phyloP scores from a whole-genome alignment of 2,797 vertebrate genomes.

The Hemibagrus guttatus region DNA sequence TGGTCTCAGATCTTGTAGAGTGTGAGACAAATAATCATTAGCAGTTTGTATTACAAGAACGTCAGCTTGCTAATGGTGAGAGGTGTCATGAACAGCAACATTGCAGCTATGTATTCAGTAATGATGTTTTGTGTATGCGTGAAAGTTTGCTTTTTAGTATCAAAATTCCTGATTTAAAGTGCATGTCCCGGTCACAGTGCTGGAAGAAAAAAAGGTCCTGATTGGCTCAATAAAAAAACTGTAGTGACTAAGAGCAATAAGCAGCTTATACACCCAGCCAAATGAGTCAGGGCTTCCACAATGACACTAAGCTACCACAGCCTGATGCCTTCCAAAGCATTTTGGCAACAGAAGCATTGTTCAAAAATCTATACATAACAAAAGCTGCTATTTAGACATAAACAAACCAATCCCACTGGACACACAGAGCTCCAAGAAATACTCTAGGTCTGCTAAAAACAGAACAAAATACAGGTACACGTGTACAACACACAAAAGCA shows the following conservation, averaged over 20 bases:
- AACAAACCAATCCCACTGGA: slow-evolving; percentile 11
- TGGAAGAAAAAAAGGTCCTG: not conserved
- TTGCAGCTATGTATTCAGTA: not conserved
- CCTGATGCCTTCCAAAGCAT: slow-evolving; percentile 30
- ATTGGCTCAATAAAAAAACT: slow-evolving; percentile 32
- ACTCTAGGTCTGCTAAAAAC: slow-evolving; percentile 7
- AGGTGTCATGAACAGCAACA: not conserved
- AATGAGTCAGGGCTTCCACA: slow-evolving; percentile 37
- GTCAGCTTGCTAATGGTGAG: not conserved
- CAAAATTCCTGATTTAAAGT: slow-evolving; percentile 41
- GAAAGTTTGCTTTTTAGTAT: not conserved
- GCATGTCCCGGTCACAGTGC: not conserved
- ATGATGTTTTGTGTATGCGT: not conserved
- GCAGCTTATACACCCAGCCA: slow-evolving; percentile 43
- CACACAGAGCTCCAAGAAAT: not conserved
- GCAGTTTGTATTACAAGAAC: not conserved
- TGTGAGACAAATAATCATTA: not conserved
- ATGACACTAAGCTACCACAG: slow-evolving; percentile 21
- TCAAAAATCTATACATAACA: not conserved
- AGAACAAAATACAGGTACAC: not conserved
- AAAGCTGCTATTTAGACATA: slow-evolving; percentile 14
- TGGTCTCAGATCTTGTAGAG: not conserved
- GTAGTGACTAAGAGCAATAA: slow-evolving; percentile 47
- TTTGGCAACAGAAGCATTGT: slow-evolving; percentile 20
- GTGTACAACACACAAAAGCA: not conserved